phyloP scores from a whole-genome alignment of 2,113 vertebrate species.

The Apeltes quadracus region DNA sequence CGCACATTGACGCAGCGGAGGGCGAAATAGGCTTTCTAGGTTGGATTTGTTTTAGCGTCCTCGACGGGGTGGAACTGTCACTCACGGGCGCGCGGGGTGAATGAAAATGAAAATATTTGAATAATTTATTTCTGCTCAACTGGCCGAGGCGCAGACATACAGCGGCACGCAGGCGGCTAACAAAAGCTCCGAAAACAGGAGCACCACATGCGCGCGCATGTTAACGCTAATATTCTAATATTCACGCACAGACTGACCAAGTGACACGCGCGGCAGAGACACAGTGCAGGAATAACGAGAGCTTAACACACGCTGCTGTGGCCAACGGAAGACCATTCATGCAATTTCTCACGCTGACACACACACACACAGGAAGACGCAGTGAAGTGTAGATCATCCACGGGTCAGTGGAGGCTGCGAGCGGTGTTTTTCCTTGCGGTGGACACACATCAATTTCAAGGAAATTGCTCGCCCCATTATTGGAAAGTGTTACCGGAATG shows the following conservation, averaged over 20 bases:
- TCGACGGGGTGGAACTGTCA: conserved; percentile 44
- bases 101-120: conserved; percentile 60
- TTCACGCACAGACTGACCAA: conserved; percentile 3
- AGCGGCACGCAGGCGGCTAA: conserved; percentile 19
- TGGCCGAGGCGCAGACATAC: conserved; percentile 33
- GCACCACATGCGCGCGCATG: not conserved
- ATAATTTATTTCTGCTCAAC: conserved; percentile 49
- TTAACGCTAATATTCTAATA: conserved; percentile 11
- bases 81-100: conserved; percentile 39
- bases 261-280: conserved; percentile 1
- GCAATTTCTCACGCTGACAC: conserved; percentile 70
- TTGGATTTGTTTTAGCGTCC: conserved; percentile 50
- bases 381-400: conserved; percentile 67
- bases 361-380: conserved; percentile 42
- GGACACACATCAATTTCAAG: conserved; percentile 79
- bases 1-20: conserved; percentile 52
- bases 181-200: conserved; percentile 44
- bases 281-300: conserved; percentile 12
- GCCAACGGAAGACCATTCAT: conserved; percentile 44
- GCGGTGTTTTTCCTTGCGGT: conserved; percentile 75
- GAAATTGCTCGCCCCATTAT: conserved; percentile 81
- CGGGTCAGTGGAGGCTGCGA: conserved; percentile 73
- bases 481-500: conserved; percentile 82
- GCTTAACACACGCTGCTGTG: not conserved
- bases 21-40: conserved; percentile 53